phyloP scores from a whole-genome alignment of 1,140 invertebrate genomes.

The Hermetia illucens region DNA sequence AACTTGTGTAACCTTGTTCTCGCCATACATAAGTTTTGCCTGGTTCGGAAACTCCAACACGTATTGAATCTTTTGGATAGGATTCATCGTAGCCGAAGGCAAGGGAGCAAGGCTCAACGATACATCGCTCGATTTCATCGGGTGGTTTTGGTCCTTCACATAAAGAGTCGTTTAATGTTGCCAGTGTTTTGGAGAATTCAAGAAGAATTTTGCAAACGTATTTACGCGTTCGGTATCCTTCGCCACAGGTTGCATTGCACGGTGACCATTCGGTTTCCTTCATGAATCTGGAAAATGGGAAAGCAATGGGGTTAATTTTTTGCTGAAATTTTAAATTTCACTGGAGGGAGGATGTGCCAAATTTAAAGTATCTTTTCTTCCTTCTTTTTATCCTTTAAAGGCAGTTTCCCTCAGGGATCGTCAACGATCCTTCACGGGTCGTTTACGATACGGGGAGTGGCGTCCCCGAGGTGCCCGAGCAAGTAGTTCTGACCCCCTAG shows the following conservation, averaged over 20 bases:
- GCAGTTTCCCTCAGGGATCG: too few relatives aligned
- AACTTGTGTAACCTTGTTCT: constrained; percentile 72
- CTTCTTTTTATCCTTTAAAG: too few relatives aligned
- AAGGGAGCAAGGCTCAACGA: constrained; percentile 54
- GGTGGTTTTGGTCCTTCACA: constrained; percentile 71
- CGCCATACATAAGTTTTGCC: constrained; percentile 70
- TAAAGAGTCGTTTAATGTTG: constrained; percentile 72
- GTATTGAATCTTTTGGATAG: constrained; percentile 37
- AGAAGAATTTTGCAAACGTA: constrained; percentile 89
- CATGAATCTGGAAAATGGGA: constrained; percentile 34
- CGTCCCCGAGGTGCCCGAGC: too few relatives aligned
- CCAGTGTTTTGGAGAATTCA: constrained; percentile 75
- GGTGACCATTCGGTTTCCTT: constrained; percentile 63
- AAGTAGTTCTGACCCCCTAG: too few relatives aligned
- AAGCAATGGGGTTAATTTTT: not conserved
- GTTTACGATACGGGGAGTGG: too few relatives aligned
- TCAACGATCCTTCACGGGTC: too few relatives aligned
- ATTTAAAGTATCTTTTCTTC: too few relatives aligned
- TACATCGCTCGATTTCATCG: constrained; percentile 64
- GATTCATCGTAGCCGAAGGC: constrained; percentile 45
- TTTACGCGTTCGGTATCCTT: constrained; percentile 62
- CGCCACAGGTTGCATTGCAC: constrained; percentile 80
- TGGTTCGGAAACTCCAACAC: constrained; percentile 37
- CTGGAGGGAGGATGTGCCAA: too few relatives aligned
- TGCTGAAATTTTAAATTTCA: too few relatives aligned